phyloP scores from a whole-genome alignment of 1,140 invertebrate genomes.

The Drosophila pseudoobscura region DNA sequence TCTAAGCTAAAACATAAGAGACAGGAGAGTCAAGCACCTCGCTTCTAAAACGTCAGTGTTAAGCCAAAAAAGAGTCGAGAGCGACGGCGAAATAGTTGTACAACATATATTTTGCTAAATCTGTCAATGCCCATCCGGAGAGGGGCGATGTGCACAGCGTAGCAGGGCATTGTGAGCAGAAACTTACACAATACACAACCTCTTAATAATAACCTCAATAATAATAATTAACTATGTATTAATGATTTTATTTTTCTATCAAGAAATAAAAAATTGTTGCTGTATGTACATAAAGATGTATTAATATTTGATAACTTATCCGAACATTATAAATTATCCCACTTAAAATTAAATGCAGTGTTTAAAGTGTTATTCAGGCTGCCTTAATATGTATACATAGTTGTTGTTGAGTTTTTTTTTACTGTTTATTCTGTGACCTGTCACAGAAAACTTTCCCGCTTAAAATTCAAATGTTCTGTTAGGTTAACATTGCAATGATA shows the following conservation, averaged over 20 bases:
- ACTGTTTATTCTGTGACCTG: too few relatives aligned
- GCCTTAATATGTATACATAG: too few relatives aligned
- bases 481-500: too few relatives aligned
- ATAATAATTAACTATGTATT: slow-evolving; percentile 39
- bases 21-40: slow-evolving; percentile 38
- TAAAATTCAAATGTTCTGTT: too few relatives aligned
- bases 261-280: slow-evolving; percentile 51
- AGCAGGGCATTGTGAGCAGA: slow-evolving; percentile 9
- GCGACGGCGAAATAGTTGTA: slow-evolving; percentile 15
- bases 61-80: slow-evolving; percentile 9
- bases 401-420: too few relatives aligned
- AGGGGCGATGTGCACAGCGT: neutral
- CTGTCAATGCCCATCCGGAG: neutral
- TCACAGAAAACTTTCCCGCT: too few relatives aligned
- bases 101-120: slow-evolving; percentile 9
- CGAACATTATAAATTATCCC: too few relatives aligned
- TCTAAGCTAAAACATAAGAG: slow-evolving; percentile 22
- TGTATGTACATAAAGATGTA: slow-evolving; percentile 24
- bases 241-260: slow-evolving; percentile 64
- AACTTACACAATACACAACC: slow-evolving; percentile 1
- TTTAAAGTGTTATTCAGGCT: too few relatives aligned
- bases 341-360: too few relatives aligned
- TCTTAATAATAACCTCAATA: neutral
- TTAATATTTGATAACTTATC: too few relatives aligned
- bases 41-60: slow-evolving; percentile 43